These are phyloP conservation scores for Harpegnathos saltator DNA, from an alignment of 1,140 invertebrate genomes.

Conservation along the genomic window DNA sequence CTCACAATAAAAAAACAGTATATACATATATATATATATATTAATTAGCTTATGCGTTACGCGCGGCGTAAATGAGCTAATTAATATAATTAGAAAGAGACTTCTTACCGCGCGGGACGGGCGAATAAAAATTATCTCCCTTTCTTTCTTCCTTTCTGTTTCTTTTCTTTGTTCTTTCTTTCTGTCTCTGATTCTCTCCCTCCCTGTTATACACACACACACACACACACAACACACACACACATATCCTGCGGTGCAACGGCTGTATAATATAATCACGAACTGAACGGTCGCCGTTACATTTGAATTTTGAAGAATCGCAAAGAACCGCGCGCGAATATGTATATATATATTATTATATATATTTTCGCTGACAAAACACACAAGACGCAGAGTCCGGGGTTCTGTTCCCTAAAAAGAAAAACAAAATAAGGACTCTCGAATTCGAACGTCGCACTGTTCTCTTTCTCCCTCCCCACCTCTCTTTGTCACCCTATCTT, in stretches of 20 bases:
- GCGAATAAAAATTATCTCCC: slow-evolving; percentile 41
- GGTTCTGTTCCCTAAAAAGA: too few species aligned
- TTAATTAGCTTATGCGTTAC: too few species aligned
- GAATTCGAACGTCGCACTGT: neutral
- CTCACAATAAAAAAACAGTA: slow-evolving; percentile 50
- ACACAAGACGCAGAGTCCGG: too few species aligned
- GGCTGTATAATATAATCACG: slow-evolving; percentile 75
- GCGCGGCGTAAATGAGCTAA: slow-evolving; percentile 61
- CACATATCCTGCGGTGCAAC: slow-evolving; percentile 59
- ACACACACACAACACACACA: slow-evolving; percentile 1
- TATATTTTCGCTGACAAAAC: too few species aligned
- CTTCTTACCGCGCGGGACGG: slow-evolving; percentile 16
- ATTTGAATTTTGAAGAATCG: slow-evolving; percentile 70
- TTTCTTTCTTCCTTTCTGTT: neutral
- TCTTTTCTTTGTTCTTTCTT: neutral
- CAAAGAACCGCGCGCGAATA: too few species aligned
- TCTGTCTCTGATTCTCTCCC: too few species aligned
- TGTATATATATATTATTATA: slow-evolving; percentile 48
- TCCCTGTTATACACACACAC: slow-evolving; percentile 23
- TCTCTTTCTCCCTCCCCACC: too few species aligned
- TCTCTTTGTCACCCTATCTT: too few species aligned
- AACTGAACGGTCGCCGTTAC: slow-evolving; percentile 68
- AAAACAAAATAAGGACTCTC: too few species aligned
- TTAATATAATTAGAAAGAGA: slow-evolving; percentile 59
- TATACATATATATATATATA: too few species aligned